Evolutionary conservation across 2,113 vertebrate species (phyloP), one percentile per base, ranked within the genome.

Genomic region (Chloropsis hardwickii): DNA sequence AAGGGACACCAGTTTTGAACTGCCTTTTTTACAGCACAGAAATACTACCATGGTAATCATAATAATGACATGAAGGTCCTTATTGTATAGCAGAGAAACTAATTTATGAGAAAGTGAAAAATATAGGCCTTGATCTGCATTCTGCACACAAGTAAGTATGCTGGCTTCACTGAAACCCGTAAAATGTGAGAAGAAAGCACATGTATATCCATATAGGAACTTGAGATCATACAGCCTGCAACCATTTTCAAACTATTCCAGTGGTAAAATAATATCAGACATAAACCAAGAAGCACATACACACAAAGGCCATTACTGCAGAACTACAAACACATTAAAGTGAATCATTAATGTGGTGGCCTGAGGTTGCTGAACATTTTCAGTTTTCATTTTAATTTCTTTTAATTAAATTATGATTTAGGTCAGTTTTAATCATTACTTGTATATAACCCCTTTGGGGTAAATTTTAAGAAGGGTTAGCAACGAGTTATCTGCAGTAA

Each of bases 321-420:
- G 71, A 88, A 91, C 77, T 81, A 74, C n/a, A 95, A 91, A 95
- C 10, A 48, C 60, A 95, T 96, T 95, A 76, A 93, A 94, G 74
- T 62, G 56, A 97, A 95, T 86, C 90, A 95, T 95, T 88, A 90
- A 94, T 57, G 82, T 57, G 79, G 48, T 81, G 67, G 95, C 96
- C 87, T 73, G 79, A 96, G 89, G 94, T 95, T 93, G 95, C 29
- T 1, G 51, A 94, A 87, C 69, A 79, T 77, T 94, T 96, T 83
- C 76, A 48, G 74, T 78, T 88, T 86, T 84, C 37, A 91, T 93
- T 95, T 95, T 92, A 86, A 95, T 96, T 95, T 95, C 47, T 95
- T 94, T 86, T 97, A 97, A 97, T 96, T 97, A 97, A 96, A 97
- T 97, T 95, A 96, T 94, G 61, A 96, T 95, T 96, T 97, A 81